Evolutionary conservation across 2,113 vertebrate species (phyloP).

Genomic region (Columba livia): DNA sequence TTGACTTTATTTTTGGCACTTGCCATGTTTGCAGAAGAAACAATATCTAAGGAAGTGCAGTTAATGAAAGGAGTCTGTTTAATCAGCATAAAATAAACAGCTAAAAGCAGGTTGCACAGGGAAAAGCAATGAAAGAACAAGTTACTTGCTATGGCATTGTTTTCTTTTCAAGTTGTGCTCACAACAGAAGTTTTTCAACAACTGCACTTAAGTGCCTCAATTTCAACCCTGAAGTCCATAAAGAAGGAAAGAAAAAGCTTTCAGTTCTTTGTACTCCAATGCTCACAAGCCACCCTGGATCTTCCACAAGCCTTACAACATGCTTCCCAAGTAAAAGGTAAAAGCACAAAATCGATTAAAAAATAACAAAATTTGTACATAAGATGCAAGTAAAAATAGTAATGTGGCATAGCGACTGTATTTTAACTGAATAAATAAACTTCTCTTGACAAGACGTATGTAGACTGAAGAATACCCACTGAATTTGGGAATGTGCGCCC

Average conservation of each 20-base stretch:
- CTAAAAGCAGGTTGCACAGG: slow-evolving; percentile 24
- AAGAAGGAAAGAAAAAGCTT: slow-evolving; percentile 6
- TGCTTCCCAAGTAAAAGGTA: not conserved
- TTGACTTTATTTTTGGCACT: slow-evolving; percentile 55
- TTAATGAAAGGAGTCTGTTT: slow-evolving; percentile 59
- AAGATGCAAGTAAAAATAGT: slow-evolving; percentile 28
- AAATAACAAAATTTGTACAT: slow-evolving; percentile 12
- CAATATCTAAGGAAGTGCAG: slow-evolving; percentile 63
- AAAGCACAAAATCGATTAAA: not conserved
- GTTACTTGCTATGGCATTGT: not conserved
- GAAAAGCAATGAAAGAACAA: slow-evolving; percentile 53
- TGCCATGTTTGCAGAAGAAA: slow-evolving; percentile 34
- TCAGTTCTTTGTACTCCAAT: not conserved
- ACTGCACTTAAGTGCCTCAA: slow-evolving; percentile 24
- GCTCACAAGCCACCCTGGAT: slow-evolving; percentile 25
- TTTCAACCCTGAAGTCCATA: slow-evolving; percentile 18
- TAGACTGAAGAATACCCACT: not conserved
- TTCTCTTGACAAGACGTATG: not conserved
- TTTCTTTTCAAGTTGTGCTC: slow-evolving; percentile 59
- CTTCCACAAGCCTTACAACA: not conserved
- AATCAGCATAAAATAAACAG: slow-evolving; percentile 68
- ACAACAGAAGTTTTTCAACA: slow-evolving; percentile 68
- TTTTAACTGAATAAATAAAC: slow-evolving; percentile 65
- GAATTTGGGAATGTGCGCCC: slow-evolving; percentile 10
- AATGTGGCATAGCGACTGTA: slow-evolving; percentile 12